Evolutionary conservation across 2,797 vertebrate species (phyloP).

Genomic region (Sorex maritimensis): DNA sequence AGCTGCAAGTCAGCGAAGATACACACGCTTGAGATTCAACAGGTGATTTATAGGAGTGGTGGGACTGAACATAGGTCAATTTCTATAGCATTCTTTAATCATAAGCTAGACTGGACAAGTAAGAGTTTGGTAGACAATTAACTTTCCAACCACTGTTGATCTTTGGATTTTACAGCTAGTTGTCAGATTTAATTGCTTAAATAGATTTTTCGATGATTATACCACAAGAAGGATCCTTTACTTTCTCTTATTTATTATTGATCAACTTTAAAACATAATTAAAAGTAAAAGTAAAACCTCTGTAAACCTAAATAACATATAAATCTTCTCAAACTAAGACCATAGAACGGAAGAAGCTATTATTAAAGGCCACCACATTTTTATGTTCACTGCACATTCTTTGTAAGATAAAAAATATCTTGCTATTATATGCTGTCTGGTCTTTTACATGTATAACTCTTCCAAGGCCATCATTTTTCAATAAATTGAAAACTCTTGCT

Average conservation of each 20-base stretch:
- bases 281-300: neutral
- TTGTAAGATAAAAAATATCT: neutral
- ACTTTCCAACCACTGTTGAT: conserved; percentile 63
- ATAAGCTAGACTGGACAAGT: conserved; percentile 58
- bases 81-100: conserved; percentile 66
- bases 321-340: neutral
- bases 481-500: neutral
- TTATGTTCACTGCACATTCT: neutral
- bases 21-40: conserved; percentile 34
- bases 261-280: conserved; percentile 41
- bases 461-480: too few relatives aligned
- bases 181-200: conserved; percentile 19
- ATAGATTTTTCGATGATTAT: neutral
- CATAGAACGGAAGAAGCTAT: neutral
- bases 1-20: neutral
- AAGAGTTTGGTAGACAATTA: conserved; percentile 65
- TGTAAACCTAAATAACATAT: neutral
- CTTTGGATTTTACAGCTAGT: conserved; percentile 30
- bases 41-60: conserved; percentile 65
- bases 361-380: neutral
- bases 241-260: conserved; percentile 41
- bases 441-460: too few relatives aligned
- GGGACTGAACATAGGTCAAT: conserved; percentile 24
- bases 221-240: neutral
- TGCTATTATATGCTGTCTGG: neutral